Evolutionary conservation across 2,888 invertebrate genomes (phyloP).

Genomic region (Neoascia interrupta): DNA sequence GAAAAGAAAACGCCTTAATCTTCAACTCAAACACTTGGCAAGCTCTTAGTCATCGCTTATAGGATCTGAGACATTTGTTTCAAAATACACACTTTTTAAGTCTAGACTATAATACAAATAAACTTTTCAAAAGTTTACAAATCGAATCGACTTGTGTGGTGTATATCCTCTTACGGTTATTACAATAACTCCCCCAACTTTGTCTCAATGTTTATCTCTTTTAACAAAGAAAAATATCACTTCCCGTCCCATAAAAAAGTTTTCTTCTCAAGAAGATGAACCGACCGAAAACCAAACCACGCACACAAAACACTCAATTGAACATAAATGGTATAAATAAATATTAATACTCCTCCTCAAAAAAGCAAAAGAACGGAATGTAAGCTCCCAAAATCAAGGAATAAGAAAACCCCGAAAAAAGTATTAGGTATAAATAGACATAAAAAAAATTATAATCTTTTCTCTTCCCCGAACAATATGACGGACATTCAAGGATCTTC

Average conservation of each 20-base stretch:
- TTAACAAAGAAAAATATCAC: slow-evolving; percentile 29
- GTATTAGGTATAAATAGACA: slow-evolving; percentile 9
- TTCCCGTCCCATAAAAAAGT: neutral
- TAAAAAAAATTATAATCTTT: slow-evolving; percentile 29
- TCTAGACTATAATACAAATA: slow-evolving; percentile 28
- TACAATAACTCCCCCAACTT: neutral
- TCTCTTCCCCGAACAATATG: slow-evolving; percentile 31
- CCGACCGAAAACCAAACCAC: neutral
- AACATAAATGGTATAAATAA: slow-evolving; percentile 33
- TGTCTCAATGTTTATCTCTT: slow-evolving; percentile 11
- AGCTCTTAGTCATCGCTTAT: too few relatives aligned
- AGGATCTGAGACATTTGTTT: too few relatives aligned
- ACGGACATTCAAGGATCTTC: slow-evolving; percentile 23
- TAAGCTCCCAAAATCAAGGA: slow-evolving; percentile 1
- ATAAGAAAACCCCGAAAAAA: neutral
- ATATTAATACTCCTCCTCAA: slow-evolving; percentile 5
- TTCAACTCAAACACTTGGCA: too few relatives aligned
- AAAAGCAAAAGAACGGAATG: neutral
- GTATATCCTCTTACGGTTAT: neutral
- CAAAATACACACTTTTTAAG: too few relatives aligned
- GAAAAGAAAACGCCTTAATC: too few relatives aligned
- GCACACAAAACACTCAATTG: slow-evolving; percentile 40
- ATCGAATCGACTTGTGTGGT: slow-evolving; percentile 5
- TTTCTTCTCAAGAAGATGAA: neutral
- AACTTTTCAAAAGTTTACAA: neutral